Evolutionary conservation across 2,888 invertebrate genomes (phyloP).

Genomic region (Anthophora plumipes): DNA sequence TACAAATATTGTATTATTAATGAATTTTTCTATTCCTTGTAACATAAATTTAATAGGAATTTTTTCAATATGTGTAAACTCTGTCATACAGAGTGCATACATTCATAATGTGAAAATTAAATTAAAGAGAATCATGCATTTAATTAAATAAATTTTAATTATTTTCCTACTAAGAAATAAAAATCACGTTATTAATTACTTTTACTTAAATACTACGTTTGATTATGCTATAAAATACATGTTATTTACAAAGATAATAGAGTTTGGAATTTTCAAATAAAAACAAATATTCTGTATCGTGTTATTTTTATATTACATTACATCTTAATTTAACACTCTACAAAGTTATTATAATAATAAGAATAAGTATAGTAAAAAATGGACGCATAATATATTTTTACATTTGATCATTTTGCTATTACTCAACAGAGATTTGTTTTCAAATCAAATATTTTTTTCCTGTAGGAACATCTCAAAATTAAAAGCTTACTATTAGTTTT

Average conservation of each 20-base stretch:
- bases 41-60: slow-evolving; percentile 19
- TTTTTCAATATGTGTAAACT: not conserved
- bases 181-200: not conserved
- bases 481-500: no score
- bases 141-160: slow-evolving; percentile 4
- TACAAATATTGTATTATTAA: slow-evolving; percentile 53
- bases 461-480: no score
- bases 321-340: slow-evolving; percentile 8
- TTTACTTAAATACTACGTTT: not conserved
- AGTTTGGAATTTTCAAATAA: slow-evolving; percentile 8
- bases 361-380: not conserved
- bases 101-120: not conserved
- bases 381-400: not conserved
- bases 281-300: not conserved
- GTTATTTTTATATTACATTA: slow-evolving; percentile 35
- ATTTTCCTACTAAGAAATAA: not conserved
- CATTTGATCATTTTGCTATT: not conserved
- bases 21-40: slow-evolving; percentile 32
- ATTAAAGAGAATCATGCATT: slow-evolving; percentile 6
- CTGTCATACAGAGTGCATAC: not conserved
- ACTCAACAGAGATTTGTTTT: not conserved
- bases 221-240: not conserved
- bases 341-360: slow-evolving; percentile 13
- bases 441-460: not conserved
- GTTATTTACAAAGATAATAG: not conserved